phyloP scores from a whole-genome alignment of 2,888 invertebrate species.

The Phortica okadai region DNA sequence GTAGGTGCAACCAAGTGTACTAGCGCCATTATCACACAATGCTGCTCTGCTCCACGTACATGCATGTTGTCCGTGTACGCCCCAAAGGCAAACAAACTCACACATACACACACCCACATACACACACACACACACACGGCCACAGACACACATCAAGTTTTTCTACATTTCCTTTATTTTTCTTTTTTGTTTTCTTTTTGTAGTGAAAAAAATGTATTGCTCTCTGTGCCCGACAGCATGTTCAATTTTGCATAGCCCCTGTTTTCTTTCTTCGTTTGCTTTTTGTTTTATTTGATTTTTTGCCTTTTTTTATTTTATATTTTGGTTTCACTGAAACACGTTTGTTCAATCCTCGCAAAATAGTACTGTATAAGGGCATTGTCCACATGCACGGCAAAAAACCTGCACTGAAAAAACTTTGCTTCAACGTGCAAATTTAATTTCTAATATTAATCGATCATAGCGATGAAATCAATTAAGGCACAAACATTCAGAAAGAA shows the following conservation, averaged over 20 bases:
- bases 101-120: constrained; percentile 28
- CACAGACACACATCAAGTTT: constrained; percentile 28
- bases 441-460: no score
- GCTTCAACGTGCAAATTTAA: no score
- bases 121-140: constrained; percentile 27
- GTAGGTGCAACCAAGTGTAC: constrained; percentile 51
- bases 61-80: constrained; percentile 6
- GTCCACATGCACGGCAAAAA: no score
- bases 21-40: constrained; percentile 22
- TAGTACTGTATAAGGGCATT: not conserved
- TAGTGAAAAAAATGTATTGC: not conserved
- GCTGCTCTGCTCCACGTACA: constrained; percentile 27
- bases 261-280: not conserved
- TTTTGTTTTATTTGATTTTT: not conserved
- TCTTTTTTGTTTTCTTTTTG: not conserved
- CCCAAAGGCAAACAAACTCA: constrained; percentile 8
- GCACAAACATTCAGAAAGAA: no score
- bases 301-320: not conserved
- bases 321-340: not conserved
- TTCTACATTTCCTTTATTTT: not conserved
- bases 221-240: constrained; percentile 6
- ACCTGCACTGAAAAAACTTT: no score
- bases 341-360: not conserved
- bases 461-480: no score
- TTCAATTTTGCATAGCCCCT: constrained; percentile 14